phyloP scores from a whole-genome alignment of 2,888 invertebrate genomes.

The Norana najaformis region DNA sequence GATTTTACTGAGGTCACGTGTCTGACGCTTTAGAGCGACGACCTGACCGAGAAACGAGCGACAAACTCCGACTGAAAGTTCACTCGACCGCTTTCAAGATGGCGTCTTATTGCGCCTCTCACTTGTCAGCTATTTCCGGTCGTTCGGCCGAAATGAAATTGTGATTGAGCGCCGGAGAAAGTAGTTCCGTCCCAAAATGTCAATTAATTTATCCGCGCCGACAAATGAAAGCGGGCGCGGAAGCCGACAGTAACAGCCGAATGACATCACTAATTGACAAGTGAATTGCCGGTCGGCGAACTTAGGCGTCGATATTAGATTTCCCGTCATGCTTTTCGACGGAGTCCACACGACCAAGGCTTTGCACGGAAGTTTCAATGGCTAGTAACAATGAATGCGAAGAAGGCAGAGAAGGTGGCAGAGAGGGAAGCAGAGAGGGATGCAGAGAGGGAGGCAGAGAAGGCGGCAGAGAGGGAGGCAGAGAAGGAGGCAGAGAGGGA shows the following conservation, averaged over 20 bases:
- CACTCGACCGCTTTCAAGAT: not conserved
- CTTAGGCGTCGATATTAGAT: not conserved
- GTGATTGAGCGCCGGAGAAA: not conserved
- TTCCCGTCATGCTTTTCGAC: conserved; percentile 17
- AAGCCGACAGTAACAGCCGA: not conserved
- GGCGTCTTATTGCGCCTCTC: conserved; percentile 15
- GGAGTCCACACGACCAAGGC: not conserved
- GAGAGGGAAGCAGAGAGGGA: not conserved
- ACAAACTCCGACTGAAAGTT: not conserved
- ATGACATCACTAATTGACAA: conserved; percentile 7
- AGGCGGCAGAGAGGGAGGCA: not conserved
- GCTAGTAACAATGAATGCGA: not conserved
- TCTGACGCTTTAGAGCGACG: not conserved
- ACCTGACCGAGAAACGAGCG: not conserved
- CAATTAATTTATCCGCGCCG: conserved; percentile 18
- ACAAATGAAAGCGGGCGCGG: not conserved
- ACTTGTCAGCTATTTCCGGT: conserved; percentile 9
- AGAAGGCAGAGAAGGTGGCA: not conserved
- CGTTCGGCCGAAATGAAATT: conserved; percentile 21
- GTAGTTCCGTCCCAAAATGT: not conserved
- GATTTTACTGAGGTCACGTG: conserved; percentile 6
- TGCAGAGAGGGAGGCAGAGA: not conserved
- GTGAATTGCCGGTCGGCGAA: not conserved
- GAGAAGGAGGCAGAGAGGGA: no score
- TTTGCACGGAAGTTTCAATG: not conserved